A percentile compares a stretch with the other conserved stretches of the same genome.
Evolutionary conservation across 1,140 invertebrate genomes (phyloP).

Genomic region (Pinna nobilis): DNA sequence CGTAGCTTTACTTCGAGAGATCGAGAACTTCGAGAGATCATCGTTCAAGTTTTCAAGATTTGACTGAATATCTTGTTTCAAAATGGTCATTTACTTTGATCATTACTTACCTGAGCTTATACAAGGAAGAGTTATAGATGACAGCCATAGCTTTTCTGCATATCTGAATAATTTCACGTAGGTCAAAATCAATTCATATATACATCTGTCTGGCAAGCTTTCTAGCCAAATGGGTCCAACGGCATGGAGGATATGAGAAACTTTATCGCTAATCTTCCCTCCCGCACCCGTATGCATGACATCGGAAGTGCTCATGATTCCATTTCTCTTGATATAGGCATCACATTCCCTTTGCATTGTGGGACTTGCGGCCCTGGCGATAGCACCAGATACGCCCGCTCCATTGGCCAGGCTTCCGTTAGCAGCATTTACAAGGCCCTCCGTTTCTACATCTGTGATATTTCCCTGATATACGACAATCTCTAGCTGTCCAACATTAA

Average conservation of each 20-base stretch:
- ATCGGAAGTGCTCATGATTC: conserved; percentile 36
- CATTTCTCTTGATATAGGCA: conserved; percentile 34
- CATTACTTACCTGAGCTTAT: conserved; percentile 60
- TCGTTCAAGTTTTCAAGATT: no score
- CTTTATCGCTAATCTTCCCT: conserved; percentile 34
- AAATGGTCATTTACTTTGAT: no score
- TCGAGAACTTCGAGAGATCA: no score
- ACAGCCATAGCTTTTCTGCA: conserved; percentile 48
- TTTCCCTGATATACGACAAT: conserved; percentile 43
- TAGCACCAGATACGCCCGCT: conserved; percentile 52
- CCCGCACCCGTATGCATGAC: conserved; percentile 53
- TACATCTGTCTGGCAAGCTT: conserved; percentile 31
- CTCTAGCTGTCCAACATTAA: conserved; percentile 38
- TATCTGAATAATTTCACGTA: conserved; percentile 56
- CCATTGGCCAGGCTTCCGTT: conserved; percentile 48
- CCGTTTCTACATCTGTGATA: conserved; percentile 45
- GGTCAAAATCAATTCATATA: conserved; percentile 47
- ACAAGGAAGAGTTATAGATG: conserved; percentile 57
- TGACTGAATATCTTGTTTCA: no score
- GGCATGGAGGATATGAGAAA: conserved; percentile 51
- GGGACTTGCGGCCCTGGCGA: conserved; percentile 51
- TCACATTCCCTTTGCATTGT: conserved; percentile 51
- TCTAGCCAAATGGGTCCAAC: conserved; percentile 51
- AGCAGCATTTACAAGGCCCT: conserved; percentile 57
- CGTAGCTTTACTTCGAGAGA: no score